Conservation (phyloP, 2,888 invertebrate genomes). For the Brachylomia viminalis region DNA sequence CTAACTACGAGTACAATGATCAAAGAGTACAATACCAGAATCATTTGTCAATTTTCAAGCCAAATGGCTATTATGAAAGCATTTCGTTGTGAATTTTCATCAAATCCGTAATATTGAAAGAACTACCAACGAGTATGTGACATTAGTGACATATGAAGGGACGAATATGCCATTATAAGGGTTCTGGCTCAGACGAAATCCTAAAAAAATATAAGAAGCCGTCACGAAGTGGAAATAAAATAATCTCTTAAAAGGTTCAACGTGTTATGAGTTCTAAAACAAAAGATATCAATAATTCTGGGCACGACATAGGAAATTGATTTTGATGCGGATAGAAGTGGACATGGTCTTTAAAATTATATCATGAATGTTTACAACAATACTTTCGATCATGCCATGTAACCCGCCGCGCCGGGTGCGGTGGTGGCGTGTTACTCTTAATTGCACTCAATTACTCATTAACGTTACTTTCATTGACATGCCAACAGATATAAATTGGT, state of each 20-base stretch:
- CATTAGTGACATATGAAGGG: constrained; percentile 59
- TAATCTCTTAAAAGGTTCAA: constrained; percentile 57
- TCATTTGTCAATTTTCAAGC: constrained; percentile 29
- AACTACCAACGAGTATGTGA: constrained; percentile 45
- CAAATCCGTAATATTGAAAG: constrained; percentile 45
- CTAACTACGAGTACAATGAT: constrained; percentile 37
- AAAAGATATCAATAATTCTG: constrained; percentile 25
- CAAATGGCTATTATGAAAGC: constrained; percentile 42
- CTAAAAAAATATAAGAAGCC: constrained; percentile 61
- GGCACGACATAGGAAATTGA: constrained; percentile 4
- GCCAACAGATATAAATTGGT: constrained; percentile 64
- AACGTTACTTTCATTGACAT: constrained; percentile 62
- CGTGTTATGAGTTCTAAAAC: constrained; percentile 43
- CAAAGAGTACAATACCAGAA: constrained; percentile 37
- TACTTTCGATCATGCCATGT: constrained; percentile 34
- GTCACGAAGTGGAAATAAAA: constrained; percentile 36
- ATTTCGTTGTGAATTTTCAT: constrained; percentile 54
- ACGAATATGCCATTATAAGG: constrained; percentile 58
- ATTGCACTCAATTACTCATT: constrained; percentile 65
- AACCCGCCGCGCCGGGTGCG: constrained; percentile 23
- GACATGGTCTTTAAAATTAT: constrained; percentile 24
- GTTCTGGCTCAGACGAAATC: constrained; percentile 48
- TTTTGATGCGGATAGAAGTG: constrained; percentile 14
- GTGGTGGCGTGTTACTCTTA: constrained; percentile 60
- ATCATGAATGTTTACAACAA: constrained; percentile 42